Evolutionary conservation across 1,140 invertebrate species (phyloP), one percentile per base, ranked within the genome.

Genomic region (Hesperophylax magnus): DNA sequence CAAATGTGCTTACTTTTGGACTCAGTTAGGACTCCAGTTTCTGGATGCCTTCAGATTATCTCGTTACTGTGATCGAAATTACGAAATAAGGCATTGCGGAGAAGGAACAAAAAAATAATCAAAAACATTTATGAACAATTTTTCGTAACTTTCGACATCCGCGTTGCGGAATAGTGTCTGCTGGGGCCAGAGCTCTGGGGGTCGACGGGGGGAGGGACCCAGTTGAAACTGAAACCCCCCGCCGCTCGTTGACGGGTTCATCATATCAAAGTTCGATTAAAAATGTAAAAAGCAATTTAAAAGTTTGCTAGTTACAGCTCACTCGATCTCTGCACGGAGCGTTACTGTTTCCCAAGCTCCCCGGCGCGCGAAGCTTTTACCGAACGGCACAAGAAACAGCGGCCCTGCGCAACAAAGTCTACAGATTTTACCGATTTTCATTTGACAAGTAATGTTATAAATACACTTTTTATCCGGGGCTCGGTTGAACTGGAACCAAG

Each of bases 201-300:
- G 20, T 67, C 15, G 79, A 14, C n/a, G 20, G 52, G 22, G 34
- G 9, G 20, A 8, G 63, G 9, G 61, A 8, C 53, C 53, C 72
- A 53, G 22, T 60, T 61, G 77, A 80, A 75, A 82, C 72, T 76
- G 77, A 82, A 82, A 82, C 81, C 81, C 81, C 79, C 47, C 20
- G 78, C 52, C 65, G 80, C 77, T 80, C 80, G 82, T 84, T 84
- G 80, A 81, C 82, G 82, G 79, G 77, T 84, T 80, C 82, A 80
- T 84, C 82, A 84, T 84, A 84, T 84, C 82, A 84, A 84, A 84
- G 80, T 84, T 84, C 82, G 82, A 84, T 84, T 84, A 84, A 84
- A 84, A 84, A 84, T 84, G 82, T 84, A 84, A 84, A 84, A 84
- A 81, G 82, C 78, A 84, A 84, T 84, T 84, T 84, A 84, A 84